Evolutionary conservation across 1,140 invertebrate species (phyloP).

Genomic region (Oryzaephilus surinamensis): DNA sequence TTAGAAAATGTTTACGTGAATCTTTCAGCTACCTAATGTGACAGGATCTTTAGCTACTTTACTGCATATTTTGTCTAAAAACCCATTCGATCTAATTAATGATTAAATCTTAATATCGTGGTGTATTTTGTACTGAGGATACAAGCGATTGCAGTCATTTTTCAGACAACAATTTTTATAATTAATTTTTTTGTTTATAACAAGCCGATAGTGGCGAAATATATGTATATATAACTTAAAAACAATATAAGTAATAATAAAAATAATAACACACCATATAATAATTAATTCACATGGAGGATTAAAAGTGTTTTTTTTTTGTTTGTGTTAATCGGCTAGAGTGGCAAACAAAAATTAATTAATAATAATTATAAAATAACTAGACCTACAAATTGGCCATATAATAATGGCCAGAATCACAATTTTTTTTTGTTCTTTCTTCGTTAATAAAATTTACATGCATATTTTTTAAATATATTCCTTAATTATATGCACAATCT

Average conservation of each 20-base stretch:
- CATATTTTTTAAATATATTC: no score
- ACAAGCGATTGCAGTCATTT: constrained; percentile 31
- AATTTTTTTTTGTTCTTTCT: no score
- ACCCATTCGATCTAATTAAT: constrained; percentile 10
- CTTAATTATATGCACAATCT: no score
- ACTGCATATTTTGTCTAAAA: background rate
- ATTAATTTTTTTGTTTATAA: constrained; percentile 27
- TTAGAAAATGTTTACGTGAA: background rate
- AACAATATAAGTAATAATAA: constrained; percentile 17
- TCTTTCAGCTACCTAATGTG: background rate
- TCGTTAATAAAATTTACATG: no score
- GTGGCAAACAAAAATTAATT: background rate
- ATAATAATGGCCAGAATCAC: no score
- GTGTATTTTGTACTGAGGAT: constrained; percentile 36
- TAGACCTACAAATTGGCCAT: background rate
- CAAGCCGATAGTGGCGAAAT: constrained; percentile 31
- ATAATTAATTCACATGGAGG: constrained; percentile 25
- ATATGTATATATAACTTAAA: constrained; percentile 24
- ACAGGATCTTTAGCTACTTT: background rate
- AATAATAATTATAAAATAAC: background rate
- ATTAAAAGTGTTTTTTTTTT: no score
- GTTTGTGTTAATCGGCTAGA: background rate
- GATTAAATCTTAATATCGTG: constrained; percentile 27
- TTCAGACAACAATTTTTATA: constrained; percentile 34
- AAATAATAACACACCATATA: constrained; percentile 33